Conservation (phyloP, 2,888 invertebrate genomes). For the Leptinotarsa haldemani region DNA sequence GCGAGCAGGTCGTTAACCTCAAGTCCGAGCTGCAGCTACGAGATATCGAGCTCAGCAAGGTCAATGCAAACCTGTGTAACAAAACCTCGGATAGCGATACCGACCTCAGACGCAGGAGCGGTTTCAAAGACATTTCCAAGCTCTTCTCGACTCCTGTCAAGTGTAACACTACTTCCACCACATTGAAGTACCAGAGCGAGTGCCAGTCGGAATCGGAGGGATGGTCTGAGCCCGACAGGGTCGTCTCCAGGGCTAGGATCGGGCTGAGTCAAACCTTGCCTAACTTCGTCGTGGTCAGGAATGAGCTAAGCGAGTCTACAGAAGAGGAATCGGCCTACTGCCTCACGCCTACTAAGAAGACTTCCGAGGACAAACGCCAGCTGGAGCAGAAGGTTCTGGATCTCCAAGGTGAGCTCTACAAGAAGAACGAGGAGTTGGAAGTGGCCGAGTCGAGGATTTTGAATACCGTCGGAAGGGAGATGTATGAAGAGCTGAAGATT, state of each 20-base stretch:
- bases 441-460: conserved; percentile 29
- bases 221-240: conserved; percentile 89
- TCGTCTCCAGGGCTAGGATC: conserved; percentile 83
- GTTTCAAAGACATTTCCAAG: conserved; percentile 36
- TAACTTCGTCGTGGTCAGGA: conserved; percentile 50
- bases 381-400: conserved; percentile 63
- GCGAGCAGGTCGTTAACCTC: conserved; percentile 62
- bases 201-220: conserved; percentile 80
- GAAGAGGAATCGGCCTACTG: conserved; percentile 56
- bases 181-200: conserved; percentile 56
- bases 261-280: conserved; percentile 70
- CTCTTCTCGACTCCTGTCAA: conserved; percentile 43
- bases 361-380: conserved; percentile 42
- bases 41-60: conserved; percentile 60
- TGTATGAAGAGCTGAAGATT: conserved; percentile 60
- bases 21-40: conserved; percentile 61
- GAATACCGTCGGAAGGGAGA: conserved; percentile 26
- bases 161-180: conserved; percentile 50
- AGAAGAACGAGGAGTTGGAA: conserved; percentile 48
- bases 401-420: conserved; percentile 64
- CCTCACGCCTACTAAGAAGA: conserved; percentile 32
- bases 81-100: conserved; percentile 47
- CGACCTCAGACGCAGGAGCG: conserved; percentile 19
- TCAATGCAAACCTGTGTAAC: conserved; percentile 41
- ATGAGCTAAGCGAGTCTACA: conserved; percentile 54